Evolutionary conservation across 92 coral and sea anemone genomes (phyloP).

Genomic region (Palythoa caribaeorum): DNA sequence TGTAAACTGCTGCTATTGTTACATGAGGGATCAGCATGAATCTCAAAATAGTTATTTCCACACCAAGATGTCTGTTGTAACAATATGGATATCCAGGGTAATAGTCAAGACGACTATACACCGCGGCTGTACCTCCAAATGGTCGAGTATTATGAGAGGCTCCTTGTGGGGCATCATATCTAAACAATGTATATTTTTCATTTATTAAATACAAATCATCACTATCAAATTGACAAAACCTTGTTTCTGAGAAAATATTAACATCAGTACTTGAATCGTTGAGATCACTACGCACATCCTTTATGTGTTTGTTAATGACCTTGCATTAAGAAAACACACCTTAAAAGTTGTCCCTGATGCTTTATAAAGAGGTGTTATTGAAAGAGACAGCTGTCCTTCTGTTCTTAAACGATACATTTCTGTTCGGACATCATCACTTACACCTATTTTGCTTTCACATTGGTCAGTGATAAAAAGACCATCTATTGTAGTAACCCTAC

Average conservation of each 20-base stretch:
- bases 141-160: conserved; percentile 4
- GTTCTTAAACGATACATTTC: conserved; percentile 14
- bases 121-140: conserved; percentile 6
- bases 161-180: conserved; percentile 15
- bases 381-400: conserved; percentile 12
- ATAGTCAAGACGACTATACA: conserved; percentile 15
- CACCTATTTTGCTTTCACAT: conserved; percentile 11
- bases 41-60: conserved; percentile 13
- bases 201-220: conserved; percentile 30
- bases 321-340: conserved; percentile 12
- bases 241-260: conserved; percentile 7
- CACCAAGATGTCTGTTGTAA: conserved; percentile 13
- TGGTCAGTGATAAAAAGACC: conserved; percentile 13
- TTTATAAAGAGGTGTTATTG: conserved; percentile 9
- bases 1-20: conserved; percentile 11
- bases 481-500: conserved; percentile 9
- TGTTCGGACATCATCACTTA: conserved; percentile 4
- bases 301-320: conserved; percentile 14
- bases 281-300: conserved; percentile 15
- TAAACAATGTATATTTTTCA: conserved; percentile 49
- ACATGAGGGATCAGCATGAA: conserved; percentile 7
- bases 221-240: conserved; percentile 7
- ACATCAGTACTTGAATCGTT: conserved; percentile 8
- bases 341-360: conserved; percentile 9
- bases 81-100: conserved; percentile 13